Base-by-base conservation (phyloP, 2,797 vertebrate genomes). In the Pangasius macronema region DNA sequence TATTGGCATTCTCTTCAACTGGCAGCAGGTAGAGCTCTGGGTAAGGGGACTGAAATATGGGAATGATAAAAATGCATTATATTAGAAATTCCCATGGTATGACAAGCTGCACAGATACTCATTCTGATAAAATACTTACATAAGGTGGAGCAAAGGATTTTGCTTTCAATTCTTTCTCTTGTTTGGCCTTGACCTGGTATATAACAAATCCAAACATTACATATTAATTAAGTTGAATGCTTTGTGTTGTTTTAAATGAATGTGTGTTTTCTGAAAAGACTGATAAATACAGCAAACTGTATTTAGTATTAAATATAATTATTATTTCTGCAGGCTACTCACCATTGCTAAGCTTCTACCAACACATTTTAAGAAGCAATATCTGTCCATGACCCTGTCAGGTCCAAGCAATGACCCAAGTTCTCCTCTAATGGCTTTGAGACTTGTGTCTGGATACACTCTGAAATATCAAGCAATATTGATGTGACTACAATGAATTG, bases 21-120 rank as follows among this genome's bases (percentile, higher is more conserved):
- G 96, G 95, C 89, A 99, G 94, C 90, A 99, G 94, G 94, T 99
- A 99, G 0, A 99, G 95, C 93, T 99, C 98, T 11, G 97, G 97
- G 91, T 97, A 94, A 55, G 94, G 93, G 85, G 98, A 97, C 98
- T 99, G 91, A 89, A 95, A 90, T 77, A 30, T 20, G 22, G 67
- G 36, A 87, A 83, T 57, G 20, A 76, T 27, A 46, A 36, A 75
- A 85, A 83, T 11, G n/a, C 13, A 57, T 84, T 16, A 1, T 0
- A 33, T 65, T 27, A 70, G 6, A 85, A 36, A 33, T 70, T 55
- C 49, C n/a, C 13, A 33, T 61, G 51, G 5, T 46, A 42, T 82
- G 13, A 42, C 65, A 46, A 82, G 39, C 16, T 8, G 61, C 49
- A 86, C 4, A 73, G 6, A 55, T 4, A 13, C 30, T 42, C 0